Evolutionary conservation across 2,888 invertebrate genomes (phyloP), one percentile per base, ranked within the genome.

Genomic region (Labia minor): DNA sequence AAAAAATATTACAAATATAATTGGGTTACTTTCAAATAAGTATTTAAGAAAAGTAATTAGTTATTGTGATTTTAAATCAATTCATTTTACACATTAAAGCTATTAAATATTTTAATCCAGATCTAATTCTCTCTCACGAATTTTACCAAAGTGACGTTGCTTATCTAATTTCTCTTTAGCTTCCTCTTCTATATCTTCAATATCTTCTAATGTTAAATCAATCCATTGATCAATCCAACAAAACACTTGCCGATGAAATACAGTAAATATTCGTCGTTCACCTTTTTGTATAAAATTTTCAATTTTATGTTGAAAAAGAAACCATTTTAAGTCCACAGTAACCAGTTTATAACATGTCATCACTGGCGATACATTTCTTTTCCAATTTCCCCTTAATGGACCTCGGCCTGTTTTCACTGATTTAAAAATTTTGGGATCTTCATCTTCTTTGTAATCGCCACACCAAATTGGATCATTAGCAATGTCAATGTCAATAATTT

Each of bases 291-390:
- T 81, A 72, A 80, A 80, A 68, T 75, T 79, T 75, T 85, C 85
- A 67, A 85, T 80, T 67, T 79, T 76, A 63, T 74, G 78, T 73
- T 85, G 85, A 19, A 86, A 75, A 33, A 85, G 85, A 74, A 81
- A 84, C 85, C 85, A 85, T 75, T 84, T 84, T 76, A 86, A 86
- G 72, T 85, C 81, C 66, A 80, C 78, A 6, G 82, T 82, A 33
- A 86, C 85, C 66, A 86, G 75, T 75, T 86, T 86, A 76, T 86
- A 86, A 70, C 82, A 81, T 70, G 83, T 83, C 86, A 86, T 86
- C 64, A 84, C 80, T 64, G 82, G 83, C 19, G 76, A 73, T 20
- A 71, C 72, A 73, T 37, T 64, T 66, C 72, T 70, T 67, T 67
- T 69, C 78, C 78, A 78, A n/a, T 61, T n/a, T 72, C 69, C 64